These are phyloP conservation scores for Eurytoma californica DNA, from an alignment of 2,888 invertebrate species.

Conservation along the genomic window DNA sequence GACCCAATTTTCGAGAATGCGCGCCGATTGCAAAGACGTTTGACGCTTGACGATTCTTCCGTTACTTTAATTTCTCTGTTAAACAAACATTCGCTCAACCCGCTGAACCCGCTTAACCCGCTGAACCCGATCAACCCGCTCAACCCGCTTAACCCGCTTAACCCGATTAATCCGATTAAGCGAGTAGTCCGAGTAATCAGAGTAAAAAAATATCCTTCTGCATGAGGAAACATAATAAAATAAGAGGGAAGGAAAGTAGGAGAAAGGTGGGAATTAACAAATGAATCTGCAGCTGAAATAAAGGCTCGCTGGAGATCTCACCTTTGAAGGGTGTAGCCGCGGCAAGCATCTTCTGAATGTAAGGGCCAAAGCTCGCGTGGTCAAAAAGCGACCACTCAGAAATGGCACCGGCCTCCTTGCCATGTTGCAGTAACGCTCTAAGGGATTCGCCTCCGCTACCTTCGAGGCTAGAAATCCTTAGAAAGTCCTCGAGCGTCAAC, in stretches of 20 bases:
- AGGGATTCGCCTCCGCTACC: constrained; percentile 75
- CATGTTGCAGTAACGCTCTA: constrained; percentile 76
- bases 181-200: no score
- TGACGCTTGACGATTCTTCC: no score
- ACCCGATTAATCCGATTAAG: no score
- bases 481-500: constrained; percentile 79
- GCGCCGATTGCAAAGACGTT: background rate
- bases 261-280: background rate
- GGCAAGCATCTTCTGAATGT: constrained; percentile 77
- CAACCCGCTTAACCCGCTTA: no score
- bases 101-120: no score
- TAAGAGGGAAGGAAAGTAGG: no score
- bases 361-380: constrained; percentile 77
- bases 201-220: no score
- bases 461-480: constrained; percentile 77
- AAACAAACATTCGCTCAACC: no score
- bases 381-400: constrained; percentile 76
- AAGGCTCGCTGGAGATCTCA: constrained; percentile 44
- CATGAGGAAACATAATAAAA: no score
- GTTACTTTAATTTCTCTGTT: no score
- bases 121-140: no score
- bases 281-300: no score
- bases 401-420: constrained; percentile 74
- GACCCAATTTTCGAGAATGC: constrained; percentile 46
- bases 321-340: constrained; percentile 73